These are phyloP conservation scores for Polymixis lichenea DNA, from an alignment of 2,888 invertebrate genomes.

Conservation along the genomic window DNA sequence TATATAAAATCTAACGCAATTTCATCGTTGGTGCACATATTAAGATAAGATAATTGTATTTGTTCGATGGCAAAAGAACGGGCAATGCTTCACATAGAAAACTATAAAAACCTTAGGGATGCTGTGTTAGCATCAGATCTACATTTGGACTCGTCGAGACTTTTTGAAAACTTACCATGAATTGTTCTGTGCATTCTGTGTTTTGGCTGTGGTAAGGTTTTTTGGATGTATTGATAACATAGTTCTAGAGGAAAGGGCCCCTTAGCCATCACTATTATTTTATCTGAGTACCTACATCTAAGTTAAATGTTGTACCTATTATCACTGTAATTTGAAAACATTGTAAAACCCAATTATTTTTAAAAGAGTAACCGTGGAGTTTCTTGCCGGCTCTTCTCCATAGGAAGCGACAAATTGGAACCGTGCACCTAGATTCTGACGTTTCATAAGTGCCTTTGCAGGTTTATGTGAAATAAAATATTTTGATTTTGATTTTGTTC, in stretches of 20 bases:
- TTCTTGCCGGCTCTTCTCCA: too few species aligned
- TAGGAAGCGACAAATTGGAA: too few species aligned
- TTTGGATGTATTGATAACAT: not conserved
- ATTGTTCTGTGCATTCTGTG: constrained; percentile 61
- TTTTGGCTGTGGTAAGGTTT: constrained; percentile 73
- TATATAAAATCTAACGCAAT: constrained; percentile 60
- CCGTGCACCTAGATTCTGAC: too few species aligned
- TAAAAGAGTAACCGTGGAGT: too few species aligned
- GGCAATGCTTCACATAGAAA: constrained; percentile 70
- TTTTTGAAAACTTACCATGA: constrained; percentile 71
- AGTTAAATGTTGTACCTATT: too few species aligned
- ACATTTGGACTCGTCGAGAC: constrained; percentile 26
- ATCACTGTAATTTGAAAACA: too few species aligned
- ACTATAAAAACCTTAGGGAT: constrained; percentile 79
- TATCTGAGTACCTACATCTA: not conserved
- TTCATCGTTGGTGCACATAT: constrained; percentile 27
- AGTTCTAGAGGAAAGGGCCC: not conserved
- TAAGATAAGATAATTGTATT: constrained; percentile 77
- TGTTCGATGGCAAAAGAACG: constrained; percentile 64
- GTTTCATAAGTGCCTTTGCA: too few species aligned
- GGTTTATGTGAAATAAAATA: too few species aligned
- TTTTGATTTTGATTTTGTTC: too few species aligned
- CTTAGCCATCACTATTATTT: not conserved
- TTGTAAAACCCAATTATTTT: too few species aligned
- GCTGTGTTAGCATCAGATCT: constrained; percentile 53